These are phyloP conservation scores for Tryphoninae sp. DNA, from an alignment of 2,888 invertebrate genomes.

Conservation along the genomic window DNA sequence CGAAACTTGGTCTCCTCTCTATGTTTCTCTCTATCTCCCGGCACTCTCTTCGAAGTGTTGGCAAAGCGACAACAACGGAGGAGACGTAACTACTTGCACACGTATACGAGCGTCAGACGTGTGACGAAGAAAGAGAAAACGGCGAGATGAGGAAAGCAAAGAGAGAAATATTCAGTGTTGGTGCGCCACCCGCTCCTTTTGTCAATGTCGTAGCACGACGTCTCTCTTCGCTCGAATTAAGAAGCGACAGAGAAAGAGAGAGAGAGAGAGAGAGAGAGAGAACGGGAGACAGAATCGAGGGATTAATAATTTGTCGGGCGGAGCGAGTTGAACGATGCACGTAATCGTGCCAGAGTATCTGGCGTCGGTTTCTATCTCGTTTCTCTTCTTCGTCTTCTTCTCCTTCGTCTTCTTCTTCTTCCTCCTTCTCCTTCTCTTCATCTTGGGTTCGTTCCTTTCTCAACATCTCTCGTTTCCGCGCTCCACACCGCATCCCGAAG, in stretches of 20 bases:
- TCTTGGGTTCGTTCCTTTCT: conserved; percentile 48
- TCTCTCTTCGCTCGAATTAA: conserved; percentile 75
- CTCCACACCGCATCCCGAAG: conserved; percentile 32
- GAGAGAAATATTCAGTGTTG: conserved; percentile 52
- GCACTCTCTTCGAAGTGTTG: conserved; percentile 23
- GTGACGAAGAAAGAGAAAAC: conserved; percentile 17
- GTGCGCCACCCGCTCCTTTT: conserved; percentile 66
- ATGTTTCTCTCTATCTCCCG: conserved; percentile 14
- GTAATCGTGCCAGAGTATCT: conserved; percentile 67
- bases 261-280: conserved; percentile 70
- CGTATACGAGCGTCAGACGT: not conserved
- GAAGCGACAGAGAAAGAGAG: conserved; percentile 65
- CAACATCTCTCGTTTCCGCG: conserved; percentile 38
- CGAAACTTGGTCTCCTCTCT: conserved; percentile 6
- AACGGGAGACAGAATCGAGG: conserved; percentile 67
- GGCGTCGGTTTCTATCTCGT: conserved; percentile 60
- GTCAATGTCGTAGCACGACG: conserved; percentile 69
- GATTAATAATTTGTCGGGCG: conserved; percentile 76
- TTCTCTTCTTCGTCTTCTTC: conserved; percentile 30
- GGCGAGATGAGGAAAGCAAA: conserved; percentile 56
- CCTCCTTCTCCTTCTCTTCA: conserved; percentile 14
- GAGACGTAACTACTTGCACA: conserved; percentile 6
- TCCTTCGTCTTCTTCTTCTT: conserved; percentile 43
- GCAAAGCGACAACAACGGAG: conserved; percentile 46
- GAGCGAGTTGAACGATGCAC: conserved; percentile 37